Conservation (phyloP, 1,140 invertebrate genomes). For the Temnothorax longispinosus region DNA sequence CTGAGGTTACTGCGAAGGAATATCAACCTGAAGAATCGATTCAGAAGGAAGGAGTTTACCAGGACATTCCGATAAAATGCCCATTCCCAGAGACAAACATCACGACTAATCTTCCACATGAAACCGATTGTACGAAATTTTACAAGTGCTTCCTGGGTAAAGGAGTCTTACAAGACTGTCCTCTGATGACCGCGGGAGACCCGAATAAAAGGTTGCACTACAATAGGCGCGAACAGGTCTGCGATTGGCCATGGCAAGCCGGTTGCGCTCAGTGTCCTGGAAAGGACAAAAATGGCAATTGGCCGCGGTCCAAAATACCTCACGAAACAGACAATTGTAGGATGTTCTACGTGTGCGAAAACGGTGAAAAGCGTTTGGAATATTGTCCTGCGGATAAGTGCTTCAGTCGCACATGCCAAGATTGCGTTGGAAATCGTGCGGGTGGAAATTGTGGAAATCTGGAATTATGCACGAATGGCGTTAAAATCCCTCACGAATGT, state of each 20-base stretch:
- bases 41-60: not conserved
- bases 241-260: constrained; percentile 20
- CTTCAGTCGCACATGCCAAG: constrained; percentile 21
- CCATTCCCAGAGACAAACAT: not conserved
- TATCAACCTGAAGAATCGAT: not conserved
- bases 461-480: not conserved
- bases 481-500: not conserved
- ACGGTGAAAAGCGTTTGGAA: not conserved
- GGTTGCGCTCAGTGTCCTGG: not conserved
- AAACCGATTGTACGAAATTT: constrained; percentile 13
- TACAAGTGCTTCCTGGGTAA: not conserved
- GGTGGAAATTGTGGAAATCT: not conserved
- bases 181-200: not conserved
- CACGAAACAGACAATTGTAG: not conserved
- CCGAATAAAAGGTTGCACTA: not conserved
- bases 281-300: not conserved
- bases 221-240: not conserved
- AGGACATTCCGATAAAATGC: not conserved
- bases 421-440: not conserved
- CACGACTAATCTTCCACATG: not conserved
- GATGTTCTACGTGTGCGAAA: not conserved
- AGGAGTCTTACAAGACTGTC: not conserved
- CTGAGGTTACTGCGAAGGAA: not conserved
- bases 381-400: not conserved
- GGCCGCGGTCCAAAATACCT: not conserved